These are phyloP conservation scores for Patella ulyssiponensis DNA, from an alignment of 2,888 invertebrate genomes.

Conservation along the genomic window DNA sequence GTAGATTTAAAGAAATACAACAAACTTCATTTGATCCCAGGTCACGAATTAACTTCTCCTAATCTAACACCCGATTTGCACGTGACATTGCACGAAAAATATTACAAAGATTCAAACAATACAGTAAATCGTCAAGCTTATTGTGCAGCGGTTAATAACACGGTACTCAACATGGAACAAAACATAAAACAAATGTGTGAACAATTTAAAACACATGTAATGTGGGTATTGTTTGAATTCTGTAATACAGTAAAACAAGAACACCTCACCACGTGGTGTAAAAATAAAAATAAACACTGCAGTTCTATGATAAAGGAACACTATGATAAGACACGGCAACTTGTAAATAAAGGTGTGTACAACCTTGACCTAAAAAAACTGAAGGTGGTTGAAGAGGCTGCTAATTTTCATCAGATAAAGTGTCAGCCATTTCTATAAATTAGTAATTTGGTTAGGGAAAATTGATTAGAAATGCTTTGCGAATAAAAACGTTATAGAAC, in stretches of 20 bases:
- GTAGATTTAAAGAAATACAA: background rate
- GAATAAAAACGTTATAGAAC: too few species aligned
- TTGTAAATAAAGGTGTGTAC: background rate
- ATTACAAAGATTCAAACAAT: background rate
- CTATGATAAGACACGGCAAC: background rate
- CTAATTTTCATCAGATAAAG: background rate
- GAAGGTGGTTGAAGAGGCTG: background rate
- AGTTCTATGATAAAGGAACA: background rate
- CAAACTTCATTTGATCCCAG: background rate
- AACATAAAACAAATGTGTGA: background rate
- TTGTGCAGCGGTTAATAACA: background rate
- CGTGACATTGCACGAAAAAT: background rate
- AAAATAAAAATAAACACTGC: background rate
- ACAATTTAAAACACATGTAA: background rate
- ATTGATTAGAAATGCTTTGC: too few species aligned
- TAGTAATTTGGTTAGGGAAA: too few species aligned
- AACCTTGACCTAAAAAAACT: background rate
- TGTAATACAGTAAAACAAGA: background rate
- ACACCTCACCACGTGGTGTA: background rate
- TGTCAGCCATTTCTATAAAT: too few species aligned
- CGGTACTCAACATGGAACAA: background rate
- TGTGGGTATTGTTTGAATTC: slow-evolving; percentile 2
- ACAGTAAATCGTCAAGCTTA: background rate
- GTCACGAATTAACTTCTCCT: background rate
- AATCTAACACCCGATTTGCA: slow-evolving; percentile 1